Conservation (phyloP, 1,140 invertebrate species). For the Physella acuta region DNA sequence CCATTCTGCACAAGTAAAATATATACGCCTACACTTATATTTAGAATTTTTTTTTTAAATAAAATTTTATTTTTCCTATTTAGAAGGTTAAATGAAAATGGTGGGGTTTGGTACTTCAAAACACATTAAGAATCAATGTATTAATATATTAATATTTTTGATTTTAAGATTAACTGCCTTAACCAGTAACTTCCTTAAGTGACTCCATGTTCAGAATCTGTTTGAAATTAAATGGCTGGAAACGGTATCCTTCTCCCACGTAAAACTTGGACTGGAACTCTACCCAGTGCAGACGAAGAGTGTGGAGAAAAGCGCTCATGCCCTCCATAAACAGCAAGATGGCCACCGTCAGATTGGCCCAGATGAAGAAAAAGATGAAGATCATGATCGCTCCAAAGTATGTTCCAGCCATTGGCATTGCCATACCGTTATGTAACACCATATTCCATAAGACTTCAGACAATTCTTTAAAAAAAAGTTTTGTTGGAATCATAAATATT, state of each 20-base stretch:
- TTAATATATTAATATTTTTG: too few species aligned
- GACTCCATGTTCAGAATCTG: slow-evolving; percentile 69
- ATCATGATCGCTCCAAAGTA: slow-evolving; percentile 65
- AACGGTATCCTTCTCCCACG: slow-evolving; percentile 82
- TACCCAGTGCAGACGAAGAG: slow-evolving; percentile 97
- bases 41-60: too few species aligned
- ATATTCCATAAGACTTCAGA: slow-evolving; percentile 98
- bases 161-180: too few species aligned
- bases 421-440: slow-evolving; percentile 83
- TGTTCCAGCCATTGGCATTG: slow-evolving; percentile 67
- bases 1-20: too few species aligned
- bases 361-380: slow-evolving; percentile 79
- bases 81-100: too few species aligned
- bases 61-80: too few species aligned
- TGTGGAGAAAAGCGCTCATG: slow-evolving; percentile 95
- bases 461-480: slow-evolving; percentile 70
- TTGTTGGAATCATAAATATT: not conserved
- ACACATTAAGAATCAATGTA: too few species aligned
- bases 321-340: slow-evolving; percentile 96
- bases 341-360: slow-evolving; percentile 83
- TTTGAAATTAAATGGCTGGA: slow-evolving; percentile 94
- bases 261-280: slow-evolving; percentile 99
- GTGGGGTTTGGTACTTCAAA: too few species aligned
- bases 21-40: too few species aligned
- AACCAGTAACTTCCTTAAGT: slow-evolving; percentile 38